phyloP scores from a whole-genome alignment of 1,140 invertebrate genomes.

The Zaprionus ornatus region DNA sequence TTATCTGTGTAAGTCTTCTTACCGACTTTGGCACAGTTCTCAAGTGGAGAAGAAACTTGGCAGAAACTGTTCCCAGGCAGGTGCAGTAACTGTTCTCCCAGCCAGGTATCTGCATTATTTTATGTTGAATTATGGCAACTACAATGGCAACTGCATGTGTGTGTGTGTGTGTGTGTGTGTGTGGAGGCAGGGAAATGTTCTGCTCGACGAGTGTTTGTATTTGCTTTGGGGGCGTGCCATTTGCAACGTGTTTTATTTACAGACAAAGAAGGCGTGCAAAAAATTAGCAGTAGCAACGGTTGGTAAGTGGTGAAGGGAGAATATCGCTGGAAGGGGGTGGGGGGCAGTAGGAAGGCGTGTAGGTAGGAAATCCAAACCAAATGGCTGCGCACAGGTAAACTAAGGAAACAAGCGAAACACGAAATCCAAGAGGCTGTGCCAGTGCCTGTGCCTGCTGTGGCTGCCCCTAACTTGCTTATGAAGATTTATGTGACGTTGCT shows the following conservation, averaged over 20 bases:
- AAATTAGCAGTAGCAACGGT: slow-evolving; percentile 58
- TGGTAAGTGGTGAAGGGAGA: not conserved
- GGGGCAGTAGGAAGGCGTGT: not conserved
- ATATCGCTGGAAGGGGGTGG: not conserved
- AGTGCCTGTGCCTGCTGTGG: not conserved
- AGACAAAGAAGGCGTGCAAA: slow-evolving; percentile 63
- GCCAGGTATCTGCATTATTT: slow-evolving; percentile 66
- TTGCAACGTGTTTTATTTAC: slow-evolving; percentile 77
- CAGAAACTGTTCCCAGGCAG: slow-evolving; percentile 15
- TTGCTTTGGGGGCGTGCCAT: slow-evolving; percentile 53
- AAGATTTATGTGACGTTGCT: slow-evolving; percentile 63
- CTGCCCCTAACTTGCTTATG: slow-evolving; percentile 66
- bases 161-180: slow-evolving; percentile 31
- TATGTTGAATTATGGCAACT: slow-evolving; percentile 76
- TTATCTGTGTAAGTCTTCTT: not conserved
- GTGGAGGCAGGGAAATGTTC: not conserved
- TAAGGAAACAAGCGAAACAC: slow-evolving; percentile 28
- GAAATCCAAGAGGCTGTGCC: slow-evolving; percentile 47
- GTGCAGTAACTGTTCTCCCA: slow-evolving; percentile 24
- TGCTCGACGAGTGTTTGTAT: slow-evolving; percentile 26
- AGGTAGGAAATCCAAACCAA: slow-evolving; percentile 41
- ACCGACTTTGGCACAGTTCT: slow-evolving; percentile 5
- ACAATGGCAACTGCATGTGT: slow-evolving; percentile 41
- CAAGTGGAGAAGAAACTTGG: slow-evolving; percentile 10
- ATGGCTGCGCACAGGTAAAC: slow-evolving; percentile 69